phyloP scores from a whole-genome alignment of 2,797 vertebrate genomes.

The Neomorphus geoffroyi region DNA sequence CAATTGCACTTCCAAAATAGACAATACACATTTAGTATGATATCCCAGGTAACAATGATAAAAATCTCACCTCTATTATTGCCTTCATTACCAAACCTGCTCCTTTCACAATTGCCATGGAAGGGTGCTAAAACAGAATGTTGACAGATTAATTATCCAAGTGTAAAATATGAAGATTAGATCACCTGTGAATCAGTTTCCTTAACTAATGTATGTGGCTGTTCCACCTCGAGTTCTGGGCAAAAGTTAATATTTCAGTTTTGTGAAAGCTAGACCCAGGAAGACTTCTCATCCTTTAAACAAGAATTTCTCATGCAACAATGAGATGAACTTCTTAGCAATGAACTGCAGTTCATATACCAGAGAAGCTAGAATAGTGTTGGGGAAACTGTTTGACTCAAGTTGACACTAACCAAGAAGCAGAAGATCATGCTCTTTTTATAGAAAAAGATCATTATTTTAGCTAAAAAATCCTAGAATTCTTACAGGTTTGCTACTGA shows the following conservation, averaged over 20 bases:
- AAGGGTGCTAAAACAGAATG: conserved; percentile 87
- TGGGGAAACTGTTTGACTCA: not conserved
- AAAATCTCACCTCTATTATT: conserved; percentile 92
- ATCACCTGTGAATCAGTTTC: not conserved
- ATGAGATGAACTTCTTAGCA: not conserved
- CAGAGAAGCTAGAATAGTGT: not conserved
- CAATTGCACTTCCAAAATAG: not conserved
- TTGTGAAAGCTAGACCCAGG: not conserved
- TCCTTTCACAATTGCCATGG: conserved; percentile 98
- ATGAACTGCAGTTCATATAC: not conserved
- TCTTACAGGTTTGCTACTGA: not conserved
- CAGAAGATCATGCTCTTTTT: not conserved
- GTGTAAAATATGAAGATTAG: not conserved
- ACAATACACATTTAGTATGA: not conserved
- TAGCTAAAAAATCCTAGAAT: not conserved
- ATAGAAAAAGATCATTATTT: not conserved
- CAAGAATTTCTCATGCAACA: not conserved
- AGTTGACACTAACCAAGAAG: not conserved
- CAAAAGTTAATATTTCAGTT: not conserved
- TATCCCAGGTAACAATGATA: not conserved
- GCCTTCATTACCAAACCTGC: conserved; percentile 99
- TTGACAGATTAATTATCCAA: not conserved
- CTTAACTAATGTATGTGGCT: not conserved
- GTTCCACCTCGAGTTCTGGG: not conserved
- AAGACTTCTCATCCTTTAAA: not conserved